phyloP scores from a whole-genome alignment of 2,113 vertebrate genomes.

The Orthonyx spaldingii region DNA sequence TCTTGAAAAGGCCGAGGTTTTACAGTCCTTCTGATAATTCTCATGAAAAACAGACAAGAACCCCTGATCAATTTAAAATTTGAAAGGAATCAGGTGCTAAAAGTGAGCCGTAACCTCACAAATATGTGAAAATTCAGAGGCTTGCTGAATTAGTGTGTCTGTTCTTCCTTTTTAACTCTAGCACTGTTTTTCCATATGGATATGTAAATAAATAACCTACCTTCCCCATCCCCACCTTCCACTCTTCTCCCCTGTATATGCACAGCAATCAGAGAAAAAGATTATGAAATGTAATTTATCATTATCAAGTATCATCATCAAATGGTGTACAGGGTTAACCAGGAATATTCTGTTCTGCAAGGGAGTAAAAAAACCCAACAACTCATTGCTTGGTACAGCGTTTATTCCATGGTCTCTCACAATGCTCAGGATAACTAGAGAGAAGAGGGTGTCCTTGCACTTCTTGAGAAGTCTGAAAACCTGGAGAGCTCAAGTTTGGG shows the following conservation, averaged over 20 bases:
- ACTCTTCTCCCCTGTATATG: not conserved
- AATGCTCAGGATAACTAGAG: not conserved
- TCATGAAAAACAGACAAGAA: not conserved
- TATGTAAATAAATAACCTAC: not conserved
- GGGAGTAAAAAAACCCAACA: fast-evolving
- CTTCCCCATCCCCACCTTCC: not conserved
- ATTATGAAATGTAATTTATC: not conserved
- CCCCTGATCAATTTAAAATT: fast-evolving
- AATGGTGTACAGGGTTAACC: not conserved
- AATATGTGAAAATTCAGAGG: not conserved
- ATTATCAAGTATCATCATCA: not conserved
- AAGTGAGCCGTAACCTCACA: not conserved
- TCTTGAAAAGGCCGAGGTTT: not conserved
- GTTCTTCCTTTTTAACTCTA: not conserved
- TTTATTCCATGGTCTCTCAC: not conserved
- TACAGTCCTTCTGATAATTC: not conserved
- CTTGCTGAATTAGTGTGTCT: not conserved
- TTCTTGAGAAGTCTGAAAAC: not conserved
- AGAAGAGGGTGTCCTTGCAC: not conserved
- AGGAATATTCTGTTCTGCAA: not conserved
- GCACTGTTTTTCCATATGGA: not conserved
- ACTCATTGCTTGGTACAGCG: not conserved
- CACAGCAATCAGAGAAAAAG: not conserved
- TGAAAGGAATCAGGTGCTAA: not conserved
- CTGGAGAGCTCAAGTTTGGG: not conserved